Percentiles rank a stretch among this genome's conserved stretches.
phyloP scores from a whole-genome alignment of 2,113 vertebrate genomes.

The Dipodomys merriami region DNA sequence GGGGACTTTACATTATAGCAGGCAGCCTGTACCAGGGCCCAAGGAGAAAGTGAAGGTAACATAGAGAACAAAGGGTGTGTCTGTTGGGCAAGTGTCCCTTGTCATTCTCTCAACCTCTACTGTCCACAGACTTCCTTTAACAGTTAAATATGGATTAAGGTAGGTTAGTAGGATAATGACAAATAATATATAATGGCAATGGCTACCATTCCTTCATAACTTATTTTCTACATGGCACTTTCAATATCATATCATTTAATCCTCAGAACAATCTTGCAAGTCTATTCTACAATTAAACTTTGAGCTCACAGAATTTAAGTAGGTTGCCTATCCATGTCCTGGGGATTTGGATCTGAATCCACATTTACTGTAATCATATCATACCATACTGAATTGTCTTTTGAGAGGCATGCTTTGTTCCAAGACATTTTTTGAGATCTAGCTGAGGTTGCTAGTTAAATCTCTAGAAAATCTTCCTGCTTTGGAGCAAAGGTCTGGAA shows the following conservation, averaged over 20 bases:
- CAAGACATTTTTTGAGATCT: neutral
- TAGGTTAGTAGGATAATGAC: neutral
- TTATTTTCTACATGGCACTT: neutral
- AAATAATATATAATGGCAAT: neutral
- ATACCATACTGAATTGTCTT: neutral
- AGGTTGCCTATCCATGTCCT: neutral
- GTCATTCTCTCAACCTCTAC: neutral
- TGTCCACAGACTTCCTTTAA: neutral
- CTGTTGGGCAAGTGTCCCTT: neutral
- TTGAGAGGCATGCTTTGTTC: neutral
- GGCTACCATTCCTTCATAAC: neutral
- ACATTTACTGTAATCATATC: neutral
- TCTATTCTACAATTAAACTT: neutral
- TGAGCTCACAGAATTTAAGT: neutral
- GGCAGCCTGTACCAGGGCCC: neutral
- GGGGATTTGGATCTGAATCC: neutral
- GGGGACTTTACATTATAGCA: neutral
- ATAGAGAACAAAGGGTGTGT: neutral
- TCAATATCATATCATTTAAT: neutral
- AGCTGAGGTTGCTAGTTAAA: neutral
- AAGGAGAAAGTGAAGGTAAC: neutral
- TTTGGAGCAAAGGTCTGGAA: neutral
- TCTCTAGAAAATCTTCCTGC: neutral
- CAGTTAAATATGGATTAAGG: conserved; percentile 9
- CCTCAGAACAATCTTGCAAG: neutral